These are phyloP conservation scores for Camptogramma bilineatum DNA, from an alignment of 2,888 invertebrate genomes.

Conservation along the genomic window DNA sequence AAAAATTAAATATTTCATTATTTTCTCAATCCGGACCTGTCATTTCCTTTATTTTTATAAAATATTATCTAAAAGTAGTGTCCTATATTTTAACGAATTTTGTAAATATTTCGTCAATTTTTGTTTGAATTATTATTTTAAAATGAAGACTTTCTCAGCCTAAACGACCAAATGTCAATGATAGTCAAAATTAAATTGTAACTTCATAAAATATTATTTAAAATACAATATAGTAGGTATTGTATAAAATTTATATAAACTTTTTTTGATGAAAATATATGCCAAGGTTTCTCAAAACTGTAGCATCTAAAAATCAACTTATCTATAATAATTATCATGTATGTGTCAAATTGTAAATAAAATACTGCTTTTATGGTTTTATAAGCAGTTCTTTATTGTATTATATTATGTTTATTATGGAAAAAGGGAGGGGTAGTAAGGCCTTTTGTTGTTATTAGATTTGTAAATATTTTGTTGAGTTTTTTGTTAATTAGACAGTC, in stretches of 20 bases:
- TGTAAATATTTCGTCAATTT: too few species aligned
- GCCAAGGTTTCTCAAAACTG: neutral
- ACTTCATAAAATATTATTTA: neutral
- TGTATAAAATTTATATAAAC: neutral
- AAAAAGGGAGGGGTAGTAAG: neutral
- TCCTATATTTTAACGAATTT: too few species aligned
- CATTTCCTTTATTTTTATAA: neutral
- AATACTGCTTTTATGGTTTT: neutral
- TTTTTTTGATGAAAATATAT: neutral
- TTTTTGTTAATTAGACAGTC: conserved; percentile 17
- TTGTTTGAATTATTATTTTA: too few species aligned
- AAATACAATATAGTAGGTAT: too few species aligned
- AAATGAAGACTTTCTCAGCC: neutral
- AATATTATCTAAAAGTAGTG: too few species aligned
- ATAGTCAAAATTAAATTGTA: neutral
- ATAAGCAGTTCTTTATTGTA: neutral
- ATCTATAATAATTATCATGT: neutral
- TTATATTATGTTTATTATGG: neutral
- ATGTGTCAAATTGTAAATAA: neutral
- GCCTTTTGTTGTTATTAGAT: conserved; percentile 26
- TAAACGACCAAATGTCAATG: neutral
- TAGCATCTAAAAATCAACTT: neutral
- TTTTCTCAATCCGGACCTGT: neutral
- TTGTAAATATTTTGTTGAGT: conserved; percentile 32
- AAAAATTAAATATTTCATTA: too few species aligned